These are phyloP conservation scores for Strix aluco DNA, from an alignment of 2,113 vertebrate genomes.

Conservation along the genomic window DNA sequence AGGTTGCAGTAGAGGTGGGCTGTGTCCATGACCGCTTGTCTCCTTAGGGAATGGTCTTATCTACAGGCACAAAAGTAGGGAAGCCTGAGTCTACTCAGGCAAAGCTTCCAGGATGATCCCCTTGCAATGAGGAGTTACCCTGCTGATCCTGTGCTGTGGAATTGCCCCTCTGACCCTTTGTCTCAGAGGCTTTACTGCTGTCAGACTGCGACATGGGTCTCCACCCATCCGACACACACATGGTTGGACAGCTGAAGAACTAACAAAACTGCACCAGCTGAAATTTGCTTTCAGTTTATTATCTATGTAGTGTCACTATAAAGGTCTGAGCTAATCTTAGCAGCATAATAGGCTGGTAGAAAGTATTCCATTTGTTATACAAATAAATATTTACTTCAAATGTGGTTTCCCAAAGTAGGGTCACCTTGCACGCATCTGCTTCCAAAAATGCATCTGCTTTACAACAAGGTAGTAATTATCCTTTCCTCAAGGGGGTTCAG, in stretches of 20 bases:
- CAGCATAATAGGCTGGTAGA: constrained; percentile 74
- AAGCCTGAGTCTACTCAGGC: background rate
- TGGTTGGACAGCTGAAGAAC: constrained; percentile 20
- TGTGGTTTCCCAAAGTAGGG: constrained; percentile 78
- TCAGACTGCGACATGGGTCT: background rate
- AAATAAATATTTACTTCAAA: constrained; percentile 80
- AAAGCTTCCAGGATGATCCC: background rate
- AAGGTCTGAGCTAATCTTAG: constrained; percentile 78
- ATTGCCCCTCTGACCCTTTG: background rate
- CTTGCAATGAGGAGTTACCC: background rate
- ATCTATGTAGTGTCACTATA: constrained; percentile 72
- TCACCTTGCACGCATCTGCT: constrained; percentile 79
- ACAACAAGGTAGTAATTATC: constrained; percentile 85
- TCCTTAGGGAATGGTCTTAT: background rate
- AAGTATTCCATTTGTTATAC: constrained; percentile 78
- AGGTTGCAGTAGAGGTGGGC: constrained; percentile 4
- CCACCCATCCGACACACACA: background rate
- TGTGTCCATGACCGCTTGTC: background rate
- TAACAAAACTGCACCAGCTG: constrained; percentile 53
- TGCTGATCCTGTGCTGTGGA: background rate
- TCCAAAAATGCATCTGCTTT: constrained; percentile 76
- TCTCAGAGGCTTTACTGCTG: background rate
- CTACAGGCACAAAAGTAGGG: background rate
- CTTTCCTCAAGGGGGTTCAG: constrained; percentile 72
- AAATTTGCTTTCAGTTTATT: constrained; percentile 71